Evolutionary conservation across 2,797 vertebrate species (phyloP), one percentile per base, ranked within the genome.

Genomic region (Anguilla pacifica): DNA sequence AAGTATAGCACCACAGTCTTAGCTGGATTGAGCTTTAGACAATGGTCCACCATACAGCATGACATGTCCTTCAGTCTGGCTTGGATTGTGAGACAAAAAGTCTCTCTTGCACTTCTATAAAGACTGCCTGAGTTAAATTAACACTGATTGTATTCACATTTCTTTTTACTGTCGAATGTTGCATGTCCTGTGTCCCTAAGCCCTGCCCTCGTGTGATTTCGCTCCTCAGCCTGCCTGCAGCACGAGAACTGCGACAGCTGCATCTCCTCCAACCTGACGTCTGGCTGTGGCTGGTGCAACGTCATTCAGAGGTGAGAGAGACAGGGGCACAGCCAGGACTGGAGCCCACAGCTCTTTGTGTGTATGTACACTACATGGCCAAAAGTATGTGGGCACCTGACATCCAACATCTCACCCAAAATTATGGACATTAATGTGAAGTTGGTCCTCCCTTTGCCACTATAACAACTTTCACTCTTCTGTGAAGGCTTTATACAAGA

Each of bases 211-310:
- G 25, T 51, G 19, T 82, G 79, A 82, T 84, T 59, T 61, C 7
- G 17, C 10, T 91, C 86, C 90, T 0, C 93, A 99, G 98, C 97
- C 88, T 99, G 98, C 89, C 96, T 98, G 7, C 97, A 99, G 92
- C 97, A 98, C 90, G 96, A 88, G 57, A 96, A 95, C 91, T 99
- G 98, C 0, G 97, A 98, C 0, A 86, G 91, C 74, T 99, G 98
- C 11, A 61, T 97, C 43, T 94, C 94, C 70, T 97, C 97, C 0
- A 96, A 97, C 92, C 67, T 97, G 91, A 97, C 96, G 61, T 96
- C 95, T 51, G 96, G 95, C 93, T 99, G 98, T 51, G 97, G 97
- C 91, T 99, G 98, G 98, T 99, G 98, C 89, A 97, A 98, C 74
- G 97, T 97, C 35, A 94, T 99, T 86, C 98, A 99, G 91, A 97